A percentile compares a stretch with the other conserved stretches of the same genome.
These are phyloP conservation scores for Magallana angulata DNA, from an alignment of 1,140 invertebrate species.

Conservation along the genomic window DNA sequence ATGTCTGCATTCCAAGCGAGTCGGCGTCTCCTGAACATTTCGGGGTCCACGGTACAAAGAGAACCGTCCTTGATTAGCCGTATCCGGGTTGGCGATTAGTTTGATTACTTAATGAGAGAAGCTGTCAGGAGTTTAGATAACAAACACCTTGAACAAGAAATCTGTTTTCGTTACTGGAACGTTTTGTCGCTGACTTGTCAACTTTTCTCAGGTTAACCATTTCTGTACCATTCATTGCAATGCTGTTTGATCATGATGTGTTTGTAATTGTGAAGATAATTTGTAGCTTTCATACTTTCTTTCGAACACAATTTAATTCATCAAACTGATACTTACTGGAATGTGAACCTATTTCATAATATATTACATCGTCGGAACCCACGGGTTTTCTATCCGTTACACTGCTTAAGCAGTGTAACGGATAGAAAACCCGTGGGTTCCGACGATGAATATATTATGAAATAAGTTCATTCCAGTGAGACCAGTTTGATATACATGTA, in stretches of 20 bases:
- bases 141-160: conserved; percentile 18
- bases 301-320: not conserved
- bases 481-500: too few relatives aligned
- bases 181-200: not conserved
- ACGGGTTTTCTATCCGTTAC: too few relatives aligned
- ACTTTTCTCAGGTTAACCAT: not conserved
- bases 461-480: not conserved
- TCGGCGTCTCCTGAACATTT: too few relatives aligned
- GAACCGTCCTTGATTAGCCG: not conserved
- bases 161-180: not conserved
- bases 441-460: too few relatives aligned
- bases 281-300: not conserved
- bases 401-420: too few relatives aligned
- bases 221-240: not conserved
- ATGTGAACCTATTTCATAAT: not conserved
- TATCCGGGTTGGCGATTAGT: conserved; percentile 9
- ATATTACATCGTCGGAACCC: too few relatives aligned
- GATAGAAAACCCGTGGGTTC: too few relatives aligned
- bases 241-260: not conserved
- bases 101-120: conserved; percentile 1
- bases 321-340: not conserved
- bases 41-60: not conserved
- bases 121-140: not conserved
- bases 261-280: not conserved
- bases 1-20: too few relatives aligned